A percentile compares a stretch with the other conserved stretches of the same genome.
phyloP scores from a whole-genome alignment of 1,140 invertebrate species.

The Tetraneura akinire region DNA sequence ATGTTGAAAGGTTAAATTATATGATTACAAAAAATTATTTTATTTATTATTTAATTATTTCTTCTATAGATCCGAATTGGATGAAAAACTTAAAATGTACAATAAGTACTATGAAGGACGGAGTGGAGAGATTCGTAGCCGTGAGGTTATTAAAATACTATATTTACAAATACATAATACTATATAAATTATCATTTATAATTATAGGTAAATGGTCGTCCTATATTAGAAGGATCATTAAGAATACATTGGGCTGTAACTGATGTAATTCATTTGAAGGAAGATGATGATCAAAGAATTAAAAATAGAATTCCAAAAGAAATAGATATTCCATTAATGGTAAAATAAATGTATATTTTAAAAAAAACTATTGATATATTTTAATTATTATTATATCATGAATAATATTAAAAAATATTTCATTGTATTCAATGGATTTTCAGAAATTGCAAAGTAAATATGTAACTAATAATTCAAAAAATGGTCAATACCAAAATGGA shows the following conservation, averaged over 20 bases:
- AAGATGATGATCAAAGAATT: slow-evolving; percentile 78
- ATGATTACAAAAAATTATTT: not conserved
- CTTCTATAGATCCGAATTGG: slow-evolving; percentile 68
- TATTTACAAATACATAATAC: not conserved
- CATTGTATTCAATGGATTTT: slow-evolving; percentile 18
- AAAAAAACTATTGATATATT: no score
- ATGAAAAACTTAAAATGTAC: slow-evolving; percentile 76
- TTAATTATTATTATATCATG: not conserved
- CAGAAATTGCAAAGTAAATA: slow-evolving; percentile 47
- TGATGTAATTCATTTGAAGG: slow-evolving; percentile 81
- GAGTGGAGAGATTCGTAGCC: slow-evolving; percentile 72
- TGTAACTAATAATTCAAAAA: slow-evolving; percentile 44
- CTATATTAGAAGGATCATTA: slow-evolving; percentile 77
- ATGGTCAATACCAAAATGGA: slow-evolving; percentile 35
- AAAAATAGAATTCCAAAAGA: slow-evolving; percentile 40
- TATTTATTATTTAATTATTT: not conserved
- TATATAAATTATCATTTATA: slow-evolving; percentile 18
- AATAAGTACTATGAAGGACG: slow-evolving; percentile 81
- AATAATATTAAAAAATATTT: not conserved
- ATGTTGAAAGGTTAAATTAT: slow-evolving; percentile 35
- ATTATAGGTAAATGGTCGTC: slow-evolving; percentile 70
- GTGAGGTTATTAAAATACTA: slow-evolving; percentile 63
- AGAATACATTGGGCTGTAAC: slow-evolving; percentile 84
- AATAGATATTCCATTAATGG: slow-evolving; percentile 34
- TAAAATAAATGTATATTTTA: not conserved